Conservation (phyloP, 2,888 invertebrate genomes). For the Aphidoletes aphidimyza region DNA sequence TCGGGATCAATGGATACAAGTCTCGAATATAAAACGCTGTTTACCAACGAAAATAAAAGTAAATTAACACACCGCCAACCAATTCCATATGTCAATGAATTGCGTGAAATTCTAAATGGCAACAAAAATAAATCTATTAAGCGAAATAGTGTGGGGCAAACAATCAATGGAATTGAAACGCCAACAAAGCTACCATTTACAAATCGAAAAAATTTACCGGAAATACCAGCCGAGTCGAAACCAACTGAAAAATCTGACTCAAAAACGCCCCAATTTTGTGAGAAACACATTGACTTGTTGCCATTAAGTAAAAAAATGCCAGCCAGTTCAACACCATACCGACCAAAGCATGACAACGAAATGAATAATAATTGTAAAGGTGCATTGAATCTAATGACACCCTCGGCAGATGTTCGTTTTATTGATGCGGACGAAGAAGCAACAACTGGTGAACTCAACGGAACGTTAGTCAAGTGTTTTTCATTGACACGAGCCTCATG, state of each 20-base stretch:
- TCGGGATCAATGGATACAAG: slow-evolving; percentile 66
- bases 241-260: not conserved
- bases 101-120: slow-evolving; percentile 28
- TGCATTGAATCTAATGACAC: slow-evolving; percentile 32
- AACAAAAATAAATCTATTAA: slow-evolving; percentile 15
- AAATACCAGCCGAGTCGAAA: not conserved
- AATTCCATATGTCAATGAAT: slow-evolving; percentile 46
- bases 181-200: slow-evolving; percentile 18
- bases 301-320: not conserved
- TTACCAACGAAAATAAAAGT: not conserved
- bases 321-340: slow-evolving; percentile 55
- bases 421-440: slow-evolving; percentile 58
- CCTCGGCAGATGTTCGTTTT: slow-evolving; percentile 55
- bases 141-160: not conserved
- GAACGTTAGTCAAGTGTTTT: slow-evolving; percentile 36
- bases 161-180: not conserved
- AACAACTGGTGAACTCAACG: not conserved
- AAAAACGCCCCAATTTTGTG: not conserved
- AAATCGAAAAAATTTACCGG: slow-evolving; percentile 12
- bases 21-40: slow-evolving; percentile 58
- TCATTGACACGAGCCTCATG: slow-evolving; percentile 8
- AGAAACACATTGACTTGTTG: not conserved
- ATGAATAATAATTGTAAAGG: slow-evolving; percentile 11
- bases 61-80: not conserved
- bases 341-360: not conserved